Conservation (phyloP, 2,113 vertebrate genomes). For the Sisor rabdophorus region DNA sequence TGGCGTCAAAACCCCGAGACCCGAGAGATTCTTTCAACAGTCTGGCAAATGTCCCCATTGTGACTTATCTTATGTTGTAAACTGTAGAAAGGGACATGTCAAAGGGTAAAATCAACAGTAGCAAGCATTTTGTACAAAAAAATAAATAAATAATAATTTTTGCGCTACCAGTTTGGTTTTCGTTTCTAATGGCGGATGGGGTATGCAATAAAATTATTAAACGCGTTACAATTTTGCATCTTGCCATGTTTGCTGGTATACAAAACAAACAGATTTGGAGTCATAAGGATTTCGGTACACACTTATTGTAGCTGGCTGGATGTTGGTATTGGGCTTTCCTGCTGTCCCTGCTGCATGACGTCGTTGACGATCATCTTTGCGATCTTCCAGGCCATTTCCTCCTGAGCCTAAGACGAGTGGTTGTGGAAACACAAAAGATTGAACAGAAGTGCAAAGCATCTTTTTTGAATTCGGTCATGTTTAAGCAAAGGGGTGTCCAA, state of each 20-base stretch:
- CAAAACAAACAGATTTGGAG: not conserved
- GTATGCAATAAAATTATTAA: too few relatives aligned
- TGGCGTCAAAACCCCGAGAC: too few relatives aligned
- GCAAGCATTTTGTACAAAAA: too few relatives aligned
- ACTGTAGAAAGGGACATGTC: too few relatives aligned
- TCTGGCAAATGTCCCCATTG: too few relatives aligned
- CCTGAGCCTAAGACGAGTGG: conserved; percentile 79
- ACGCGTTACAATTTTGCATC: too few relatives aligned
- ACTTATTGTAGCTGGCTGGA: conserved; percentile 75
- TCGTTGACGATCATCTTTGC: conserved; percentile 99
- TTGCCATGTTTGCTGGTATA: not conserved
- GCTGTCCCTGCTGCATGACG: conserved; percentile 88
- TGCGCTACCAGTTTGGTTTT: too few relatives aligned
- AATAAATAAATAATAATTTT: too few relatives aligned
- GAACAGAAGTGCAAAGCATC: not conserved
- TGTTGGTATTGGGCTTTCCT: conserved; percentile 73
- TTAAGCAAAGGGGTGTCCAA: not conserved
- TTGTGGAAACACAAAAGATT: conserved; percentile 24
- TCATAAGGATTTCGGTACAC: not conserved
- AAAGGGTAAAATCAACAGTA: too few relatives aligned
- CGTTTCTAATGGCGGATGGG: too few relatives aligned
- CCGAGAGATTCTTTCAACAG: too few relatives aligned
- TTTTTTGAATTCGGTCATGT: not conserved
- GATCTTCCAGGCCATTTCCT: conserved; percentile 98
- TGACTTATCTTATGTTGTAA: too few relatives aligned